Conservation (phyloP, 2,797 vertebrate genomes). For the Lacerta viridis region DNA sequence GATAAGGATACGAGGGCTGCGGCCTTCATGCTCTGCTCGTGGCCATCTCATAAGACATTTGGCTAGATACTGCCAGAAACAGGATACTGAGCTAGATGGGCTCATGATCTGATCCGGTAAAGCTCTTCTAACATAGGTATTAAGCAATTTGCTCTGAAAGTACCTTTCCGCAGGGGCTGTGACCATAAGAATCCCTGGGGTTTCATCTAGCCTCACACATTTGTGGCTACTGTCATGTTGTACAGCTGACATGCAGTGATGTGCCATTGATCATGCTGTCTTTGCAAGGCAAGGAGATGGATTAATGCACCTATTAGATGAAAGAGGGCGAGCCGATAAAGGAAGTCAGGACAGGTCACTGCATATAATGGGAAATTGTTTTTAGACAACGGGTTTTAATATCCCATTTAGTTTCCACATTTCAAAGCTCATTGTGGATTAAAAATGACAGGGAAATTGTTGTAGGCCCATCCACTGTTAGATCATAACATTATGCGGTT, state of each 20-base stretch:
- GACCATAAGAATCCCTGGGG: neutral
- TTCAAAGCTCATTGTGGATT: constrained; percentile 39
- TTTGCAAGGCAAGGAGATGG: constrained; percentile 1
- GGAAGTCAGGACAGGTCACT: neutral
- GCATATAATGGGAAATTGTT: constrained; percentile 42
- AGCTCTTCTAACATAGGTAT: neutral
- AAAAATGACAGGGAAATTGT: constrained; percentile 15
- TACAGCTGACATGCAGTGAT: constrained; percentile 16
- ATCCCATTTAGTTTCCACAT: constrained; percentile 32
- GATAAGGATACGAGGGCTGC: neutral
- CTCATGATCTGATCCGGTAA: neutral
- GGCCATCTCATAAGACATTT: neutral
- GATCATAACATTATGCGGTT: constrained; percentile 17
- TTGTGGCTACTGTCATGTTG: constrained; percentile 2
- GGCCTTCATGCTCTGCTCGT: neutral
- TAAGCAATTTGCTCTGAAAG: constrained; percentile 1
- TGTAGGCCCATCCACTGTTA: neutral
- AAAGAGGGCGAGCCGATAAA: neutral
- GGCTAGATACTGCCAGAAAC: neutral
- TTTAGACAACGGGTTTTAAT: constrained; percentile 42
- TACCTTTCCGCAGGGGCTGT: neutral
- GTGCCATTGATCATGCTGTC: constrained; percentile 33
- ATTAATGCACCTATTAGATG: neutral
- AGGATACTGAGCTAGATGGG: neutral
- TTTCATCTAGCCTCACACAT: neutral